Base-by-base conservation (phyloP, 1,140 invertebrate species). In the Tetragnatha versicolor region DNA sequence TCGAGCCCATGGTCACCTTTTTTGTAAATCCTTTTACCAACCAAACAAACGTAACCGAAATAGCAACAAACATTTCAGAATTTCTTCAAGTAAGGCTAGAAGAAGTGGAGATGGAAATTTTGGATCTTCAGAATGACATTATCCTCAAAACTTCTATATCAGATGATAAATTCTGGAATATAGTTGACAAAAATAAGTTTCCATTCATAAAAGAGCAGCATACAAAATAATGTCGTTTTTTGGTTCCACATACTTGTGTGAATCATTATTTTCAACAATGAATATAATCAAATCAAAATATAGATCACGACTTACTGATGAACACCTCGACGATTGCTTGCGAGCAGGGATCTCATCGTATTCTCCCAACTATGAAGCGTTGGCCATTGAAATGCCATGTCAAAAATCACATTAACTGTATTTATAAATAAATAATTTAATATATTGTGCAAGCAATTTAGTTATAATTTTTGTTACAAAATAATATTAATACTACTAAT, bases 11-110 rank as follows among this genome's bases (percentile, higher is more conserved):
- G 0, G 22, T n/a, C 42, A 45, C 10, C 37, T 51, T 68, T 31
- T 51, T 68, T 68, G 25, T 66, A 12, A 66, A 66, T 66, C 4
- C 39, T 47, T 66, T 66, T 47, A 61, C 63, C 33, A 25, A 17
- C n/a, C 27, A 68, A 33, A 25, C 22, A 68, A 68, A 51, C 10
- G 27, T 33, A 51, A 66, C 63, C 39, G 42, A 66, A 66, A 39
- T 47, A 66, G 63, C 39, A 25, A 31, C 29, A 29, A 35, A 61
- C 63, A 49, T 66, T 47, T 42, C 39, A 66, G 42, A 47, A 25
- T 66, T 66, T 66, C 9, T 66, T 66, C 37, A 66, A 31, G 63
- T 42, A 66, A 47, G 0, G 25, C 20, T 2, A 35, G 60, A 63
- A 63, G 20, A 25, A 42, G 6, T 61, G 14, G n/a, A 25, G 60